These are phyloP conservation scores for Synanthedon vespiformis DNA, from an alignment of 2,888 invertebrate genomes.

Conservation along the genomic window DNA sequence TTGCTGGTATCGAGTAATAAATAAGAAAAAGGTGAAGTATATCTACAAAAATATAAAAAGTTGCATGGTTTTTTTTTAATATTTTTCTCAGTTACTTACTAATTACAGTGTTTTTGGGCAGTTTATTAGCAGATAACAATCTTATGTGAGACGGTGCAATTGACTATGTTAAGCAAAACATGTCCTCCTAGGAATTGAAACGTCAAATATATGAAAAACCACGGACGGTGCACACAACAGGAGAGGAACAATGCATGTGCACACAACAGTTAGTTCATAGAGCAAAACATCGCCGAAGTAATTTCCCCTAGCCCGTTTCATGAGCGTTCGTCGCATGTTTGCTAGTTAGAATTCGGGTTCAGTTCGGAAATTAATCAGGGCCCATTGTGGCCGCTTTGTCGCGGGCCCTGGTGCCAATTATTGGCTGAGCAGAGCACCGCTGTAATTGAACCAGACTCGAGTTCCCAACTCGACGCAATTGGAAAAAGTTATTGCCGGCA, in stretches of 20 bases:
- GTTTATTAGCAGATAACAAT: too few species aligned
- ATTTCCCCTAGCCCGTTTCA: constrained; percentile 43
- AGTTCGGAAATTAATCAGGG: constrained; percentile 69
- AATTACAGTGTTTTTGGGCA: too few species aligned
- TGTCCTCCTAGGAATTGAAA: neutral
- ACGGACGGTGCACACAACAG: neutral
- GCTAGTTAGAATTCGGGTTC: constrained; percentile 60
- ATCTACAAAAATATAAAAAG: too few species aligned
- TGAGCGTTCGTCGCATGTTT: constrained; percentile 48
- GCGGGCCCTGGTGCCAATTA: constrained; percentile 59
- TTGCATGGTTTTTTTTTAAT: too few species aligned
- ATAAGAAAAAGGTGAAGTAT: too few species aligned
- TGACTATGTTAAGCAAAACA: too few species aligned
- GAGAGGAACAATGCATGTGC: neutral
- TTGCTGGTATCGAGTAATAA: too few species aligned
- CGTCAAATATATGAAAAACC: neutral
- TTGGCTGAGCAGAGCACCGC: constrained; percentile 45
- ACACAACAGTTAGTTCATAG: constrained; percentile 19
- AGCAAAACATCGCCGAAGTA: constrained; percentile 37
- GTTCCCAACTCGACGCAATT: constrained; percentile 20
- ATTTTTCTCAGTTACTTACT: too few species aligned
- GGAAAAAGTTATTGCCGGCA: constrained; percentile 25
- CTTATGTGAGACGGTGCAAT: too few species aligned
- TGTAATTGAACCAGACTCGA: constrained; percentile 54
- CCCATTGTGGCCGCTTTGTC: constrained; percentile 67